phyloP scores from a whole-genome alignment of 2,113 vertebrate genomes.

The Anoura caudifer region DNA sequence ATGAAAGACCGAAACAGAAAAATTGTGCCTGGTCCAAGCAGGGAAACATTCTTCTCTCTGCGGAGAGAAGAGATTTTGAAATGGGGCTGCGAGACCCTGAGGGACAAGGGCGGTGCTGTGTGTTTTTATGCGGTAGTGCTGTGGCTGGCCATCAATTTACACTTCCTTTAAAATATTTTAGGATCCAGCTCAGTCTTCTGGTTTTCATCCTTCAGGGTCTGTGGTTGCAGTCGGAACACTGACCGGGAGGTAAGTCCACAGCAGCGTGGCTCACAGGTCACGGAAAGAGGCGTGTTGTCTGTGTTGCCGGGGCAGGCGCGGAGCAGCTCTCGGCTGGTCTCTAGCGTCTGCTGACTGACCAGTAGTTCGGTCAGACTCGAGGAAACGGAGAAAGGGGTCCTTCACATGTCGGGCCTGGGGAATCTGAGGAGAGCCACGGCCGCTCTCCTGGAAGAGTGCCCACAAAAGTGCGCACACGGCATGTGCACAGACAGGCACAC shows the following conservation, averaged over 20 bases:
- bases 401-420: background rate
- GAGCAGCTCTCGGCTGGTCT: rapidly evolving
- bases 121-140: background rate
- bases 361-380: background rate
- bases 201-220: constrained; percentile 94
- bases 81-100: rapidly evolving
- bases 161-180: constrained; percentile 78
- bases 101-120: background rate
- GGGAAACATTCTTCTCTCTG: background rate
- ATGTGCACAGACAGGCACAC: background rate
- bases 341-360: background rate
- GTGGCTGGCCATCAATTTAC: constrained; percentile 37
- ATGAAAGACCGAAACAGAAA: background rate
- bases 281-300: background rate
- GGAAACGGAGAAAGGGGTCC: background rate
- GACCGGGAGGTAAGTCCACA: constrained; percentile 89
- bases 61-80: background rate
- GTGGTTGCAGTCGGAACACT: constrained; percentile 96
- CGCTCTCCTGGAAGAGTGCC: background rate
- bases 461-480: rapidly evolving
- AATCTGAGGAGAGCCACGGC: background rate
- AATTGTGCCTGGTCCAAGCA: rapidly evolving
- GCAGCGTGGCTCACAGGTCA: background rate
- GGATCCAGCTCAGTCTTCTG: constrained; percentile 96
- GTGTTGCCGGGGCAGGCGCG: rapidly evolving